Evolutionary conservation across 2,888 invertebrate species (phyloP).

Genomic region (Amblyjoppa proteus): DNA sequence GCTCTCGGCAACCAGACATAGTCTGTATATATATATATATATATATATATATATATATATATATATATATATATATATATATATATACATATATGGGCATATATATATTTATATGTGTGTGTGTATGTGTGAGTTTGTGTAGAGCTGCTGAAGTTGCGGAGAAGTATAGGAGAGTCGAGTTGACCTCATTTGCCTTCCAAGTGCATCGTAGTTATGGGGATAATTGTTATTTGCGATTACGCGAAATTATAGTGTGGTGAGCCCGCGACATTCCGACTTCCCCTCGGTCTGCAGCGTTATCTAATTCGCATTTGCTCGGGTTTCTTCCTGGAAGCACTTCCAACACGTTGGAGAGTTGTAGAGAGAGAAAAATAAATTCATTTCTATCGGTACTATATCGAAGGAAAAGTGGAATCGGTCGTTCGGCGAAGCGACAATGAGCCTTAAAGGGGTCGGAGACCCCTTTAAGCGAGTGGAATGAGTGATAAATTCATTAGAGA

Average conservation of each 20-base stretch:
- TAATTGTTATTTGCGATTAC: constrained; percentile 68
- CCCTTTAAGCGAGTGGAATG: too few species aligned
- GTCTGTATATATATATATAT: background rate
- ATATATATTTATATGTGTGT: background rate
- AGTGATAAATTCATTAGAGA: too few species aligned
- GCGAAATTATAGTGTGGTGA: constrained; percentile 45
- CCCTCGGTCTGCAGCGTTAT: constrained; percentile 19
- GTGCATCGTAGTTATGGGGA: constrained; percentile 64
- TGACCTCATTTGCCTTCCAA: constrained; percentile 67
- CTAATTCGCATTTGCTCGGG: constrained; percentile 59
- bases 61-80: background rate
- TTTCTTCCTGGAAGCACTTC: constrained; percentile 57
- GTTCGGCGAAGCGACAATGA: constrained; percentile 52
- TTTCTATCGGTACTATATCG: constrained; percentile 2
- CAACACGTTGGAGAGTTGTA: constrained; percentile 18
- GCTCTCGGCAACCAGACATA: background rate
- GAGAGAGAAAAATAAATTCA: constrained; percentile 8
- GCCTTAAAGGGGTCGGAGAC: background rate
- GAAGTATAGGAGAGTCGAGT: constrained; percentile 62
- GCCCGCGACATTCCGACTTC: constrained; percentile 17
- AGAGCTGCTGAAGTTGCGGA: constrained; percentile 55
- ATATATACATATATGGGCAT: background rate
- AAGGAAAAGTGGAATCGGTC: constrained; percentile 25
- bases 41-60: constrained; percentile 2
- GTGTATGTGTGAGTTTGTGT: too few species aligned